Base-by-base conservation (phyloP, 1,140 invertebrate species). In the Charaxes varanes region DNA sequence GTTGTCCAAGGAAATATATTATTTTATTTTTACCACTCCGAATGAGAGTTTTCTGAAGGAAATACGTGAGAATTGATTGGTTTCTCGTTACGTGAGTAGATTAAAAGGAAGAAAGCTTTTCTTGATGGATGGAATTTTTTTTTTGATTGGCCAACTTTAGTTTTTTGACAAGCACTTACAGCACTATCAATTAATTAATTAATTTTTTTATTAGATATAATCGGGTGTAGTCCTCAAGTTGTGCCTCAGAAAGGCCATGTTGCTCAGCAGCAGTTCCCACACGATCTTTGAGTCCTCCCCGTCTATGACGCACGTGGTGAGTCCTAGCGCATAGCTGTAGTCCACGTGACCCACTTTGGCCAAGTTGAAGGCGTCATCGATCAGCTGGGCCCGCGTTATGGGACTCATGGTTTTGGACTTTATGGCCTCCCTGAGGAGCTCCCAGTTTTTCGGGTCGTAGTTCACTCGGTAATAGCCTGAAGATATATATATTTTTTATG, bases 291-390 rank as follows among this genome's bases (percentile, higher is more conserved):
- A 86, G 7, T 70, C 73, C 47, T 91, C 90, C 1, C 84, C 83
- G 4, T 81, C 64, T 6, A 79, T 82, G 8, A 92, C 78, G 65
- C 91, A 92, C 15, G 84, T 85, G 7, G 88, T 87, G 2, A 91
- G 67, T 3, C 86, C 78, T 6, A 93, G 80, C 0, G 91, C 87
- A 4, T 87, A 71, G 12, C 71, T 83, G 52, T 90, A 90, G 50
- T 86, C 67, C 1, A 90, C 44, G 6, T 85, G 63, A 0, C 84
- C 85, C 0, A 77, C 74, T 49, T 89, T 86, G 0, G 90, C 92
- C 24, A 96, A 78, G 62, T 91, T 91, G 60, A 95, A 89, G 1
- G 93, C 87, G 77, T 97, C 94, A 55, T 95, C 92, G 5, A 97
- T 86, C 0, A 97, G 65, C 57, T 94, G 91, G 0, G 93, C 94